Conservation (phyloP, 2,888 invertebrate genomes). For the Polietes domitor region DNA sequence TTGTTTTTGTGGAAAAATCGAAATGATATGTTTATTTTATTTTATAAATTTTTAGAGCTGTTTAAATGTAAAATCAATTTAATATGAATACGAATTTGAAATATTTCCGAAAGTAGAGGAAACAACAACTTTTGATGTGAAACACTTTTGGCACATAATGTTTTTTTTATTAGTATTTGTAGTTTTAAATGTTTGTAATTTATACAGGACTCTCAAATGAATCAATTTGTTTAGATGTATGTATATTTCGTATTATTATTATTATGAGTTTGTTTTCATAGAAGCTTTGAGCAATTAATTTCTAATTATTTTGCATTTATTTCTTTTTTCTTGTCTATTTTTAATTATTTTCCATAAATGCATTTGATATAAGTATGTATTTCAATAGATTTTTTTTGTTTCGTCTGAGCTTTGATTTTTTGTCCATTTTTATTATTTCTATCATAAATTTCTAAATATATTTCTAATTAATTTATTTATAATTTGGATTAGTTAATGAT, state of each 20-base stretch:
- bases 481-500: too few species aligned
- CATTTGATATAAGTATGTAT: background rate
- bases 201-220: slow-evolving; percentile 15
- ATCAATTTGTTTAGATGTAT: slow-evolving; percentile 12
- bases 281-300: slow-evolving; percentile 62
- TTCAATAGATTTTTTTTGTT: slow-evolving; percentile 32
- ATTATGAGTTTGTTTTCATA: slow-evolving; percentile 18
- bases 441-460: slow-evolving; percentile 13
- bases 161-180: slow-evolving; percentile 21
- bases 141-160: background rate
- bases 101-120: background rate
- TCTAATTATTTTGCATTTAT: slow-evolving; percentile 29
- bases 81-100: background rate
- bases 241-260: background rate
- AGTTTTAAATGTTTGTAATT: slow-evolving; percentile 1
- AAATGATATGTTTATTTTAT: background rate
- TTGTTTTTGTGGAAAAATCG: background rate
- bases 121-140: background rate
- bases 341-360: slow-evolving; percentile 40
- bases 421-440: slow-evolving; percentile 45
- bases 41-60: background rate
- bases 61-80: background rate
- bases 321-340: slow-evolving; percentile 24
- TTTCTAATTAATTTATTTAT: slow-evolving; percentile 34
- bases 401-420: slow-evolving; percentile 53